Percentiles rank a stretch among this genome's conserved stretches.
These are phyloP conservation scores for Hylomyscus alleni DNA, from an alignment of 2,797 vertebrate genomes.

Conservation along the genomic window DNA sequence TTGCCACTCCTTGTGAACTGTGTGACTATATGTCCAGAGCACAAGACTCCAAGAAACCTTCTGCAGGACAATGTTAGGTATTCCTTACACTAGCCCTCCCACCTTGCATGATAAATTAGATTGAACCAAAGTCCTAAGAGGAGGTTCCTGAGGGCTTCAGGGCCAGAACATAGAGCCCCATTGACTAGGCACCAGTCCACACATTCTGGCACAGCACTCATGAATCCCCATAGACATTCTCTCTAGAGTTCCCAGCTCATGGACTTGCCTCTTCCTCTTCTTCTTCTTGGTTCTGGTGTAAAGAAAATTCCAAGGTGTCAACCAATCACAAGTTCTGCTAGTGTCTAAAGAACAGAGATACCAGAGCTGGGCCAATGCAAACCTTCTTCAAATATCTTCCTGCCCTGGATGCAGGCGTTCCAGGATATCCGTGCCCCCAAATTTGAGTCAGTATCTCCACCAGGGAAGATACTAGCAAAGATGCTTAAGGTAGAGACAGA, in stretches of 20 bases:
- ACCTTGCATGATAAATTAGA: neutral
- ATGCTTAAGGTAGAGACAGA: neutral
- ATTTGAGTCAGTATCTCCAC: fast-evolving
- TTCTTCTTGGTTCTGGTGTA: neutral
- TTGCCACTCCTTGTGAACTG: neutral
- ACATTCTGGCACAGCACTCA: neutral
- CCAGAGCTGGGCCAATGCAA: neutral
- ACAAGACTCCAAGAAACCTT: neutral
- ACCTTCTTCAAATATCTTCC: neutral
- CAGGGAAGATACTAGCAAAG: neutral
- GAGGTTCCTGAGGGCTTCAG: neutral
- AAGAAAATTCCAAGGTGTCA: neutral
- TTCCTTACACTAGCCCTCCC: neutral
- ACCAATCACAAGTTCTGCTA: neutral
- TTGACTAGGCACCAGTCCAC: neutral
- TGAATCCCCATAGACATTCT: neutral
- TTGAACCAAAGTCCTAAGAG: neutral
- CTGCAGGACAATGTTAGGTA: neutral
- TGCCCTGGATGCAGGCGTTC: no score
- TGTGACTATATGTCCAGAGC: neutral
- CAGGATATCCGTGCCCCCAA: no score
- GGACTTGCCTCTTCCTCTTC: neutral
- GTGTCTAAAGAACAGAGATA: neutral
- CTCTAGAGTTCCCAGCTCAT: neutral
- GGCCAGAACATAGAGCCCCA: neutral